Conservation (phyloP, 2,113 vertebrate species). For the Polypterus senegalus region DNA sequence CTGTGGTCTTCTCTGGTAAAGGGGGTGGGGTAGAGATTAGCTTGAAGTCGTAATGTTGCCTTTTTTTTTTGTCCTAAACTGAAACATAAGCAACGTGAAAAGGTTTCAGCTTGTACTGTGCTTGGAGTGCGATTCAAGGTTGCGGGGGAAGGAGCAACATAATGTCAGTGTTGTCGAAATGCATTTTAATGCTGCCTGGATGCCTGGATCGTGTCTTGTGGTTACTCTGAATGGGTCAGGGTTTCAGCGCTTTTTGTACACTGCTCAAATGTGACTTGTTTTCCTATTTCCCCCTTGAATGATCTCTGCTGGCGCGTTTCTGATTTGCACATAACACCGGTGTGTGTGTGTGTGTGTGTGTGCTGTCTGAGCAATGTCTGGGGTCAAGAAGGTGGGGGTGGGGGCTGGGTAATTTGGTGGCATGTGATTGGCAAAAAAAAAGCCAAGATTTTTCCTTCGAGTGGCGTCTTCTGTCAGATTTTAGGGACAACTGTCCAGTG, state of each 20-base stretch:
- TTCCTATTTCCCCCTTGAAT: constrained; percentile 65
- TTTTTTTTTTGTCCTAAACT: constrained; percentile 21
- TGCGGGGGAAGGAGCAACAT: constrained; percentile 25
- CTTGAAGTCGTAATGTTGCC: constrained; percentile 55
- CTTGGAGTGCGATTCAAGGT: constrained; percentile 35
- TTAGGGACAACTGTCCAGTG: too few species aligned
- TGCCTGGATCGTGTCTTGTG: constrained; percentile 48
- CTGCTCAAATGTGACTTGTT: constrained; percentile 62
- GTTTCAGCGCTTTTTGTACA: constrained; percentile 58
- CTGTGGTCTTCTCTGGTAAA: constrained; percentile 66
- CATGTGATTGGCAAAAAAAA: constrained; percentile 64
- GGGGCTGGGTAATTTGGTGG: constrained; percentile 42
- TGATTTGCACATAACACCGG: constrained; percentile 68
- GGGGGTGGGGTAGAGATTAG: constrained; percentile 41
- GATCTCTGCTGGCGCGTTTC: constrained; percentile 61
- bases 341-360: constrained; percentile 22
- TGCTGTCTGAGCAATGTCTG: constrained; percentile 51
- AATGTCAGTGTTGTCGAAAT: constrained; percentile 32
- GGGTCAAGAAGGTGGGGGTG: constrained; percentile 49
- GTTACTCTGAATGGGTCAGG: constrained; percentile 57
- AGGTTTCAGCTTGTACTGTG: constrained; percentile 36
- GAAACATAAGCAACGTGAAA: constrained; percentile 40
- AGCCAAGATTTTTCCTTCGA: too few species aligned
- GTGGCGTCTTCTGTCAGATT: too few species aligned
- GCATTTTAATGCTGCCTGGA: constrained; percentile 41